phyloP scores from a whole-genome alignment of 2,113 vertebrate genomes.

The Talpa occidentalis region DNA sequence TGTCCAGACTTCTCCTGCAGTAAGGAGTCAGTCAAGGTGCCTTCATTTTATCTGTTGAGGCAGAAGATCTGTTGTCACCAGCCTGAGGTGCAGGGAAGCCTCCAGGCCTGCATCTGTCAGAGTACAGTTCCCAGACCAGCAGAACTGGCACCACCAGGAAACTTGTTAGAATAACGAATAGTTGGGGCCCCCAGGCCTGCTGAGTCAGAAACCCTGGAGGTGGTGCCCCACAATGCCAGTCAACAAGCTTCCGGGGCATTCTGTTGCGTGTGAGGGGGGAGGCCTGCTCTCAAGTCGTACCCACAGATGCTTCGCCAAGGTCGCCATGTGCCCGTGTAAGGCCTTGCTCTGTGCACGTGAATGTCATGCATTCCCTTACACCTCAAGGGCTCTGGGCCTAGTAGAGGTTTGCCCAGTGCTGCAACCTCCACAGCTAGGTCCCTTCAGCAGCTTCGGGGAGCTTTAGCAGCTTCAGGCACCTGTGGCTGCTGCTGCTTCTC shows the following conservation, averaged over 20 bases:
- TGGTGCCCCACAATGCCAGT: not conserved
- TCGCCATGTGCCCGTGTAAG: not conserved
- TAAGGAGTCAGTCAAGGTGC: not conserved
- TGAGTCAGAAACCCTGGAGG: not conserved
- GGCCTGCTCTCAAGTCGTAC: not conserved
- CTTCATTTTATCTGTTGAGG: not conserved
- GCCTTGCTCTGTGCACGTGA: not conserved
- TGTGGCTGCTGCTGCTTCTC: not conserved
- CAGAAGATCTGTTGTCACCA: not conserved
- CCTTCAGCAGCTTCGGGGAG: not conserved
- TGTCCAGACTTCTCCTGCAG: not conserved
- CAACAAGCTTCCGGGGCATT: not conserved
- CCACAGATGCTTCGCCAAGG: rapidly evolving
- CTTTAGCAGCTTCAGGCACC: too few relatives aligned
- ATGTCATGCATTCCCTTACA: rapidly evolving
- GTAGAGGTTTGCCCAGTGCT: not conserved
- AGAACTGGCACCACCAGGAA: not conserved
- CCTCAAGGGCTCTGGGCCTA: not conserved
- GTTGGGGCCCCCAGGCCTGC: not conserved
- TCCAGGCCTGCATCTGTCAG: not conserved
- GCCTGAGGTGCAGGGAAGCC: not conserved
- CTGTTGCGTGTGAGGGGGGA: too few relatives aligned
- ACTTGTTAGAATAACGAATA: not conserved
- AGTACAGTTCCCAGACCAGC: not conserved
- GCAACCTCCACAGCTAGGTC: not conserved